Evolutionary conservation across 2,888 invertebrate genomes (phyloP), one percentile per base, ranked within the genome.

Genomic region (Amorpha juglandis): DNA sequence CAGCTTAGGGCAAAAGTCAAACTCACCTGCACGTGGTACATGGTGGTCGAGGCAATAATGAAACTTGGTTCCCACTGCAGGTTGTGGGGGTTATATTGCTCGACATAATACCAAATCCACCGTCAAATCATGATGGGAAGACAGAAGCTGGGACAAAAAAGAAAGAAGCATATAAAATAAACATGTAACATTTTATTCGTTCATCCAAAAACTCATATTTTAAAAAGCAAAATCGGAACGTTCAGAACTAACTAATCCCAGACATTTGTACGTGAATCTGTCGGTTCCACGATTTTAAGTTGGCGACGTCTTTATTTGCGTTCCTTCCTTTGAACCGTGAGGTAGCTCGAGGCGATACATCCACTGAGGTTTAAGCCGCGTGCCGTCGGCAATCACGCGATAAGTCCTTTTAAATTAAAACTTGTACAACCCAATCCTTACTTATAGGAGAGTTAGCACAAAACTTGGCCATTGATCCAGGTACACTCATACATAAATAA

Each of bases 371-470:
- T 83, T 87, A 88, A 89, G 87, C 87, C 85, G 55, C 69, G 69
- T 73, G 76, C 83, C 83, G 81, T 65, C 79, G 82, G 86, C 86
- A 85, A 86, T 88, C 81, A 84, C 74, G 80, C 85, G 82, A 82
- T 89, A 89, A 89, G 88, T 86, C 89, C 85, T 83, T 89, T 86
- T 88, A 89, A 87, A 89, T 89, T 89, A 89, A 89, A 87, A 87
- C 78, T 87, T 85, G 80, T 78, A 80, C 77, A 79, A 79, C 78
- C 69, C 71, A 76, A 81, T 84, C 82, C 80, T 74, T 66, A 81
- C 83, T 87, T 83, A 73, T 74, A 48, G 67, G 45, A 71, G 76
- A 77, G 76, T 80, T 76, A 73, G 69, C 71, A 71, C 72, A 78
- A 71, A 76, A 77, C 67, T 67, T 38, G 69, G 63, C 63, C 73